Conservation (phyloP, 2,113 vertebrate genomes). For the Mesoclemmys tuberculata region DNA sequence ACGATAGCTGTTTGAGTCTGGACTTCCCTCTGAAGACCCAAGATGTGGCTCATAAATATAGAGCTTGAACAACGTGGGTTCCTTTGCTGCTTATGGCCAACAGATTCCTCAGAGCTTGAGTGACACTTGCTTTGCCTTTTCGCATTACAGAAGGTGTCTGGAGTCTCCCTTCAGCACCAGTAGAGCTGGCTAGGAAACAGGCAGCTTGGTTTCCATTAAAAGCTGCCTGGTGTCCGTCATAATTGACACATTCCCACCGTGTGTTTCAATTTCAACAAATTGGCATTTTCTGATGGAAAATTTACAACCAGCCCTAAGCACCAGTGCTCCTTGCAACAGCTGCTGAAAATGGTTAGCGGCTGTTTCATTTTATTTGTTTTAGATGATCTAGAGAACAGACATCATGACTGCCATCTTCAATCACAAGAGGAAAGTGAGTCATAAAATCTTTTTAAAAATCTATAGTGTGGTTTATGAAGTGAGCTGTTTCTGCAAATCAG, state of each 20-base stretch:
- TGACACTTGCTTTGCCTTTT: not conserved
- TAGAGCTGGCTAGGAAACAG: not conserved
- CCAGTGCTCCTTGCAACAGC: not conserved
- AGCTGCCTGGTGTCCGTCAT: not conserved
- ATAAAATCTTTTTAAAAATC: not conserved
- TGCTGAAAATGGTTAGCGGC: not conserved
- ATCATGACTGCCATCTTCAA: constrained; percentile 1
- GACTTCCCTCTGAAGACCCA: not conserved
- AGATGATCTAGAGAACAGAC: not conserved
- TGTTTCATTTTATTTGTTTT: constrained; percentile 14
- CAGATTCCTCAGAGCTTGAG: not conserved
- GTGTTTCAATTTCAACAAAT: not conserved
- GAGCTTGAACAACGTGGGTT: not conserved
- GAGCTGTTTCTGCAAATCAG: not conserved
- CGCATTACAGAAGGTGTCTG: not conserved
- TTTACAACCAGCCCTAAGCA: not conserved
- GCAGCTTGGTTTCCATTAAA: not conserved
- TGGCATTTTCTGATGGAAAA: not conserved
- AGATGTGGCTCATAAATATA: not conserved
- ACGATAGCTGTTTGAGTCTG: not conserved
- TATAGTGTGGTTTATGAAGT: not conserved
- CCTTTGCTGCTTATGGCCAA: not conserved
- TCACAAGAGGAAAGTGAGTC: constrained; percentile 13
- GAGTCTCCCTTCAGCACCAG: not conserved
- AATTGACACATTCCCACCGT: not conserved